Conservation (phyloP, 92 coral and sea anemone genomes). For the Paragorgia papillata region DNA sequence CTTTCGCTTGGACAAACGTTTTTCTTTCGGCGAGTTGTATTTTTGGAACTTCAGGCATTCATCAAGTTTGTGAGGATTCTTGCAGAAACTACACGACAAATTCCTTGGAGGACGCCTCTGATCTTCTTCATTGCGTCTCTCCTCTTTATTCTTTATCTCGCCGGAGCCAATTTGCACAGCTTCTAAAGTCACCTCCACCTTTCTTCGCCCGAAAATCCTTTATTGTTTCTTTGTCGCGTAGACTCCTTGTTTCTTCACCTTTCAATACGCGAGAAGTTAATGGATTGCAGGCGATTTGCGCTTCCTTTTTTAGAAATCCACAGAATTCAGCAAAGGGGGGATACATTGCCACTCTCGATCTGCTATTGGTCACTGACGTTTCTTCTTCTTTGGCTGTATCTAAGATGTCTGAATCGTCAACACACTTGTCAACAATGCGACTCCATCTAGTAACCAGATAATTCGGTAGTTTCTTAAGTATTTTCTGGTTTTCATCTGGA, state of each 20-base stretch:
- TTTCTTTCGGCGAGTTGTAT: slow-evolving; percentile 29
- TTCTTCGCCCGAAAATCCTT: not conserved
- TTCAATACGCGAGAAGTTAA: slow-evolving; percentile 44
- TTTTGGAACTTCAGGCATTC: slow-evolving; percentile 39
- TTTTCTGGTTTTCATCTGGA: slow-evolving; percentile 62
- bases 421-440: not conserved
- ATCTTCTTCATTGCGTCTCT: no score
- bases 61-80: slow-evolving; percentile 55
- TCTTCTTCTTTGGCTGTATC: not conserved
- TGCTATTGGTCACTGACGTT: not conserved
- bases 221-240: slow-evolving; percentile 1
- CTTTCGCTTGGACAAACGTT: slow-evolving; percentile 26
- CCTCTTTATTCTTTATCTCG: slow-evolving; percentile 9
- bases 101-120: not conserved
- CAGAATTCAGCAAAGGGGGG: slow-evolving; percentile 62
- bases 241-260: slow-evolving; percentile 30
- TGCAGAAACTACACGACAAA: slow-evolving; percentile 42
- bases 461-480: slow-evolving; percentile 60
- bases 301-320: slow-evolving; percentile 52
- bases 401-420: not conserved
- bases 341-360: slow-evolving; percentile 6
- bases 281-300: slow-evolving; percentile 66
- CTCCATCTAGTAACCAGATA: slow-evolving; percentile 12
- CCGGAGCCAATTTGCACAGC: slow-evolving; percentile 17
- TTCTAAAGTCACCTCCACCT: not conserved